Evolutionary conservation across 2,797 vertebrate genomes (phyloP), one percentile per base, ranked within the genome.

Genomic region (Euthynnus affinis): DNA sequence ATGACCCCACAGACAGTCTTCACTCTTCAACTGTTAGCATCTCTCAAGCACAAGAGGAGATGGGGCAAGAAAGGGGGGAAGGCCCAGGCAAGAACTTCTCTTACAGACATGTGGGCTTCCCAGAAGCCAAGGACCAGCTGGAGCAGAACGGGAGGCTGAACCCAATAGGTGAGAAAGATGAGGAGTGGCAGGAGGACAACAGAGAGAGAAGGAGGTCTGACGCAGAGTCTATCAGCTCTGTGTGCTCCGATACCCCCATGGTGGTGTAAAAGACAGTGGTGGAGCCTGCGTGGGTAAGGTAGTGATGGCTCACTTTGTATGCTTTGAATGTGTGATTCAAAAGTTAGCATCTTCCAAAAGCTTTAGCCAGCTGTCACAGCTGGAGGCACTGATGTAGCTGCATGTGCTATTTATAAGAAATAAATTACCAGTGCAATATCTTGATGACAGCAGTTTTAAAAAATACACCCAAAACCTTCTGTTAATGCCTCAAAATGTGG

Each of bases 131-230:
- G 76, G 89, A 95, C 0, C 94, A 93, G 57, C 88, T 93, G n/a
- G 98, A 97, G 87, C 97, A 97, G 88, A 99, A 99, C 0, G 97
- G 98, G 63, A 96, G 96, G 89, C 89, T 98, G 86, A 98, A 97
- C 73, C 96, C 94, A 0, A 96, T 95, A 78, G 95, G 94, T 0
- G 95, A 95, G 0, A 93, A 94, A 60, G 92, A 92, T 2, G 94
- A 95, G 57, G 94, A 92, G 64, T 87, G 87, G 87, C 88, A 76
- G 56, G 89, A 87, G 34, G 91, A 80, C 40, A 87, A 69, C 71
- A 91, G 82, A 27, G 93, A 96, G 86, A 95, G 97, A 81, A 95
- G 95, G 91, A 94, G 95, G 93, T 98, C 97, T 0, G 96, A 98
- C 25, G 94, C 95, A 0, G 97, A 97, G 66, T 98, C 97, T 0